Evolutionary conservation across 2,888 invertebrate genomes (phyloP), one percentile per base, ranked within the genome.

Genomic region (Coleophora flavipennella): DNA sequence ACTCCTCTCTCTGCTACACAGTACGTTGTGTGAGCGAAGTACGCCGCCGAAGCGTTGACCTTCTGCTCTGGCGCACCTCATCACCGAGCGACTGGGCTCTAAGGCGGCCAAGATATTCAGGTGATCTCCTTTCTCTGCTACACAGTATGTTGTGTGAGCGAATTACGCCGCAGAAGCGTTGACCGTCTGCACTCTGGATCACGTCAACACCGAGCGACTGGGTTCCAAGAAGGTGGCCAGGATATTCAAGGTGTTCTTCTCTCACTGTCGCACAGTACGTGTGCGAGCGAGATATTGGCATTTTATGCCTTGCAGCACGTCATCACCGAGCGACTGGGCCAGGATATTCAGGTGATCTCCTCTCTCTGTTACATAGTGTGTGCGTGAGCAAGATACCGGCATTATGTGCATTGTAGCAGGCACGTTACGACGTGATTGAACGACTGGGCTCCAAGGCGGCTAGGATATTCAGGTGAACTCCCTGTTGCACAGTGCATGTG

Each of bases 81-180:
- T 97, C 38, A 89, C 92, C 28, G 96, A 97, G 80, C 89, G 94
- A 51, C 93, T 93, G 61, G 95, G 95, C 33, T 88, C 91, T 3
- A 93, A 94, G 70, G 93, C 95, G 1, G 91, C 93, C 0, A 86
- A 95, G 67, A 93, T 96, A 62, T 97, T 96, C 69, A 85, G 92
- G 87, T 89, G 56, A 31, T 6, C 20, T 20, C 20, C 6, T n/a
- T n/a, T n/a, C n/a, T n/a, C n/a, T n/a, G n/a, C n/a, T n/a, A n/a
- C n/a, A n/a, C 92, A 93, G 58, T 94, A 89, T 70, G 85, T 87
- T 34, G 89, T 97, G 42, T 90, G 92, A 59, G 86, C 92, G 62
- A 88, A 88, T 46, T 85, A 87, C 49, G 92, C 93, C 0, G 89
- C 95, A 44, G 84, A 84, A 20, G 87, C 90, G 38, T 83, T 97